phyloP scores from a whole-genome alignment of 2,113 vertebrate genomes.

The Heteronetta atricapilla region DNA sequence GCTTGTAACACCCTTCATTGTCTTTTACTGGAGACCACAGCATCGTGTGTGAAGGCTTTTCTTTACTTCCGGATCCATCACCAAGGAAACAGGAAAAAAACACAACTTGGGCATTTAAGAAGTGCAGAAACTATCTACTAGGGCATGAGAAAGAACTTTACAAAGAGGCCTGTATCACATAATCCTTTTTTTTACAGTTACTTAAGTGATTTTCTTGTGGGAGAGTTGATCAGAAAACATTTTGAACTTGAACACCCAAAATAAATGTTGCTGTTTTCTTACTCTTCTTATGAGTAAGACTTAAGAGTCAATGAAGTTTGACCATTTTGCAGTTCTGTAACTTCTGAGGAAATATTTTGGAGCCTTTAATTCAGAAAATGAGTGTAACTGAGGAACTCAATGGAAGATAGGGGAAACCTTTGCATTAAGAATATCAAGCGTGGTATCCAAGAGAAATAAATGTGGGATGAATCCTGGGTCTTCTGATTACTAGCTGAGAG shows the following conservation, averaged over 20 bases:
- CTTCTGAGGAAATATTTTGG: background rate
- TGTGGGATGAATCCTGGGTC: background rate
- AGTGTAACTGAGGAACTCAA: background rate
- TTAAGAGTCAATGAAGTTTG: background rate
- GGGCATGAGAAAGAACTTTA: background rate
- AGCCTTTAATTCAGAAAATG: background rate
- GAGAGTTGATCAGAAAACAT: background rate
- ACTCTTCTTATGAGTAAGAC: background rate
- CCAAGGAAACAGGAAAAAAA: background rate
- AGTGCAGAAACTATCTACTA: background rate
- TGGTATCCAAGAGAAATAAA: background rate
- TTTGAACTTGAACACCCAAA: background rate
- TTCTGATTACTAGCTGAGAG: background rate
- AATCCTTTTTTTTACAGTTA: background rate
- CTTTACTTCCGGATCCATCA: background rate
- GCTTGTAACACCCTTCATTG: rapidly evolving
- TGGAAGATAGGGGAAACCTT: background rate
- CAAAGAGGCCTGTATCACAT: background rate
- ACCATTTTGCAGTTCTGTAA: background rate
- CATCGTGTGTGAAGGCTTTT: background rate
- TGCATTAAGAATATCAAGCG: background rate
- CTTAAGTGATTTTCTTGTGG: background rate
- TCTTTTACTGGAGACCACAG: background rate
- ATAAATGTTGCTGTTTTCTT: background rate
- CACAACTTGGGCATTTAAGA: background rate